Evolutionary conservation across 1,140 invertebrate genomes (phyloP).

Genomic region (Drosophila sulfurigaster): DNA sequence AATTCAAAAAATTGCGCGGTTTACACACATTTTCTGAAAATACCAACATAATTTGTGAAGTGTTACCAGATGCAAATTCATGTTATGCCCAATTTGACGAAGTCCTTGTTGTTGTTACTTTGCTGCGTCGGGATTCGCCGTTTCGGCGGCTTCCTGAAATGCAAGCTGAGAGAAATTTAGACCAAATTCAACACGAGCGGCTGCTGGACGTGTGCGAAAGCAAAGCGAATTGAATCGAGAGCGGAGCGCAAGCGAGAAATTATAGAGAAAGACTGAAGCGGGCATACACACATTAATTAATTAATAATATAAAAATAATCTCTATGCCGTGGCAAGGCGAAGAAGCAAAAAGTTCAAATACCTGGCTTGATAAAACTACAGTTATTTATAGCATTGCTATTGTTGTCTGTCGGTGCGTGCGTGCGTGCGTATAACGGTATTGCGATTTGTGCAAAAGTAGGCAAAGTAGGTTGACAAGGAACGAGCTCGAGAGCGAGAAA

Average conservation of each 20-base stretch:
- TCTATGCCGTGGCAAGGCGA: background rate
- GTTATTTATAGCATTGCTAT: slow-evolving; percentile 22
- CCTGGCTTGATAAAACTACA: slow-evolving; percentile 18
- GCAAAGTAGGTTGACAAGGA: slow-evolving; percentile 66
- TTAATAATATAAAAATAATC: slow-evolving; percentile 47
- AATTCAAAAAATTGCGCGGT: too few relatives aligned
- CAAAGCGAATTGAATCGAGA: slow-evolving; percentile 49
- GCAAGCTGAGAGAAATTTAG: slow-evolving; percentile 41
- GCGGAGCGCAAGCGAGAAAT: slow-evolving; percentile 62
- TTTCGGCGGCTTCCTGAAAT: slow-evolving; percentile 34
- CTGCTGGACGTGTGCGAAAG: slow-evolving; percentile 73
- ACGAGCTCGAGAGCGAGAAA: slow-evolving; percentile 19
- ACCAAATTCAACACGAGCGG: slow-evolving; percentile 68
- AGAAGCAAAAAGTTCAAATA: slow-evolving; percentile 16
- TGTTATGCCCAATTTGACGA: background rate
- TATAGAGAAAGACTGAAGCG: slow-evolving; percentile 62
- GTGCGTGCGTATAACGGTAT: slow-evolving; percentile 30
- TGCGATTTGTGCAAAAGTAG: slow-evolving; percentile 16
- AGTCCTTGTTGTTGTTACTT: slow-evolving; percentile 37
- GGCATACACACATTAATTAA: slow-evolving; percentile 27
- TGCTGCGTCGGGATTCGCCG: slow-evolving; percentile 13
- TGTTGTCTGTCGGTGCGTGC: slow-evolving; percentile 42
- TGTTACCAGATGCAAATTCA: too few relatives aligned
- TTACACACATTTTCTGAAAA: too few relatives aligned
- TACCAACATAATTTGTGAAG: too few relatives aligned